phyloP scores from a whole-genome alignment of 2,888 invertebrate species.

The Sericinus montela region DNA sequence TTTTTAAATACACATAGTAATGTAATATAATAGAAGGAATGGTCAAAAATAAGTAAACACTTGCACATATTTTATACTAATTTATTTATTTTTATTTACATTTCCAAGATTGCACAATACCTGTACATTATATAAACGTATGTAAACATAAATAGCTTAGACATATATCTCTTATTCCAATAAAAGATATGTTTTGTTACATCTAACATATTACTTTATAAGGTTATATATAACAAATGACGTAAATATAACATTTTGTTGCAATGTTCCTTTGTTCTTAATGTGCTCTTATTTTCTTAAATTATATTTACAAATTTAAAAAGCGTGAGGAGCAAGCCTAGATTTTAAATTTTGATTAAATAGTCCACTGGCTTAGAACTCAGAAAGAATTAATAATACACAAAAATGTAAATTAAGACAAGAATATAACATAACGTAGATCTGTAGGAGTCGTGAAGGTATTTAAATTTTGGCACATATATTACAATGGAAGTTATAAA shows the following conservation, averaged over 20 bases:
- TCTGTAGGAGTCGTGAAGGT: conserved; percentile 16
- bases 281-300: conserved; percentile 56
- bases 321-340: conserved; percentile 73
- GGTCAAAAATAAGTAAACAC: conserved; percentile 7
- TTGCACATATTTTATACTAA: conserved; percentile 63
- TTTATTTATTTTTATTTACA: conserved; percentile 72
- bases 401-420: conserved; percentile 9
- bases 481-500: conserved; percentile 27
- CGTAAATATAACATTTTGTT: conserved; percentile 40
- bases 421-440: conserved; percentile 7
- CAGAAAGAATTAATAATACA: not conserved
- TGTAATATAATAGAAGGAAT: too few relatives aligned
- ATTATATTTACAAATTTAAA: conserved; percentile 56
- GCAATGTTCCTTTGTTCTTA: conserved; percentile 42
- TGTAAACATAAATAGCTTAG: conserved; percentile 37
- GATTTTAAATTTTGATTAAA: conserved; percentile 12
- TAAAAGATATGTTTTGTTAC: conserved; percentile 66
- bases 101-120: conserved; percentile 58
- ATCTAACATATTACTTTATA: conserved; percentile 43
- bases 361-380: not conserved
- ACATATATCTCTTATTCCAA: conserved; percentile 64
- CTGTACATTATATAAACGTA: conserved; percentile 56
- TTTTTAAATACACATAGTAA: too few relatives aligned
- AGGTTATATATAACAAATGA: conserved; percentile 47
- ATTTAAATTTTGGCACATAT: conserved; percentile 54